Conservation (phyloP, 2,888 invertebrate species). For the Helleia helle region DNA sequence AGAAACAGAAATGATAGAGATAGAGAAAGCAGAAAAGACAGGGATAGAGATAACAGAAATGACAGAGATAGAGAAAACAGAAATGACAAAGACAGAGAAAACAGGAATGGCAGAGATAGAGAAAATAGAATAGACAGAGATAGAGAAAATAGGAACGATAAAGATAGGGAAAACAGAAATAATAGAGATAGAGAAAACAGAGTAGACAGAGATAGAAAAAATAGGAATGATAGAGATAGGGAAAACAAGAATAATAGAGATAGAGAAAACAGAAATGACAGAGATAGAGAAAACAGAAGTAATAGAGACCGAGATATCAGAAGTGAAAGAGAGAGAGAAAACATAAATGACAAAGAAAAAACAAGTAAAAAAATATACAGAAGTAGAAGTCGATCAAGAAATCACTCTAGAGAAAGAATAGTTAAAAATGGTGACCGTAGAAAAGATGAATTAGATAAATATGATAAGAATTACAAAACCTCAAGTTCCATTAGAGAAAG, state of each 20-base stretch:
- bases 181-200: constrained; percentile 15
- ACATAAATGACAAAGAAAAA: constrained; percentile 7
- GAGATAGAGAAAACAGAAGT: constrained; percentile 14
- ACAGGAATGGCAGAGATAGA: constrained; percentile 14
- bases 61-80: neutral
- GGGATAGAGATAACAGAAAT: constrained; percentile 39
- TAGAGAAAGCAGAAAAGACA: constrained; percentile 23
- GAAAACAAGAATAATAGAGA: constrained; percentile 14
- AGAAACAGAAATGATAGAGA: constrained; percentile 23
- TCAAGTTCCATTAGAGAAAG: constrained; percentile 15
- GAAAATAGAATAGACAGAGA: constrained; percentile 13
- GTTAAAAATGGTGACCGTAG: constrained; percentile 13
- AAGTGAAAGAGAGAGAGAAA: constrained; percentile 11
- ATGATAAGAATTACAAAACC: constrained; percentile 12
- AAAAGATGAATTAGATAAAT: constrained; percentile 17
- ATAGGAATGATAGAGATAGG: neutral
- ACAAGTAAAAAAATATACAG: constrained; percentile 14
- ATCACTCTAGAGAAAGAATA: constrained; percentile 15
- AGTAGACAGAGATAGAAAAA: constrained; percentile 11
- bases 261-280: constrained; percentile 19
- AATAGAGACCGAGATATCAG: constrained; percentile 12
- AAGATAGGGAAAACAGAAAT: constrained; percentile 15
- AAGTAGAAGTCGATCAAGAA: constrained; percentile 18
- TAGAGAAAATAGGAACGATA: constrained; percentile 12
- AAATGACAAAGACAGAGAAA: constrained; percentile 17